Evolutionary conservation across 2,113 vertebrate species (phyloP).

Genomic region (Anas platyrhynchos): DNA sequence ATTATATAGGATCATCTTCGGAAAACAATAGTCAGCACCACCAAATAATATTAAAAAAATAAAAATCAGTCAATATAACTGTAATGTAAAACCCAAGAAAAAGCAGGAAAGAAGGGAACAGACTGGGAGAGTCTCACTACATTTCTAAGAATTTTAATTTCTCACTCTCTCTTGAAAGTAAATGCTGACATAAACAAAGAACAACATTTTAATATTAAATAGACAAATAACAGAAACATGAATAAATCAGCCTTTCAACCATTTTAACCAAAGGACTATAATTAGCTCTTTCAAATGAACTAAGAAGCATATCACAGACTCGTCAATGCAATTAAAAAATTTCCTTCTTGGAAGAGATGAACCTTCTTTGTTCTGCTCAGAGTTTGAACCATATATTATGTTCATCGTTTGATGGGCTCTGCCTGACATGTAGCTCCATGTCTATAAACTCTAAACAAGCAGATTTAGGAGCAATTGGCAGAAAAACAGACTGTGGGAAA

Average conservation of each 20-base stretch:
- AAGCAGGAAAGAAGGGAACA: background rate
- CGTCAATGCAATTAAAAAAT: background rate
- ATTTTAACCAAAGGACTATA: background rate
- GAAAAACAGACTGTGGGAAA: background rate
- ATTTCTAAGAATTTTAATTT: background rate
- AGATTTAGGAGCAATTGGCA: background rate
- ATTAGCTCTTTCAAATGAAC: background rate
- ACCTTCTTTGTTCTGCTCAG: background rate
- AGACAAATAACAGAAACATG: background rate
- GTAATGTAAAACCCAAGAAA: background rate
- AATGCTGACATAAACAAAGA: background rate
- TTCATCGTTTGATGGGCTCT: background rate
- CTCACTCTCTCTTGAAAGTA: background rate
- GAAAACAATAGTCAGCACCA: background rate
- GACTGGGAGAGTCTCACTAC: background rate
- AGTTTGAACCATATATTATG: background rate
- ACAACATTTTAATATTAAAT: background rate
- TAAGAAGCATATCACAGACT: background rate
- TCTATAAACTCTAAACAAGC: background rate
- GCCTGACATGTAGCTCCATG: background rate
- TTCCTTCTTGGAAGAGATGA: background rate
- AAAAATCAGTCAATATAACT: background rate
- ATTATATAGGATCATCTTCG: background rate
- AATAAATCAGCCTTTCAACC: background rate
- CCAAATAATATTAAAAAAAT: background rate